phyloP scores from a whole-genome alignment of 2,113 vertebrate species.

The Dromas ardeola region DNA sequence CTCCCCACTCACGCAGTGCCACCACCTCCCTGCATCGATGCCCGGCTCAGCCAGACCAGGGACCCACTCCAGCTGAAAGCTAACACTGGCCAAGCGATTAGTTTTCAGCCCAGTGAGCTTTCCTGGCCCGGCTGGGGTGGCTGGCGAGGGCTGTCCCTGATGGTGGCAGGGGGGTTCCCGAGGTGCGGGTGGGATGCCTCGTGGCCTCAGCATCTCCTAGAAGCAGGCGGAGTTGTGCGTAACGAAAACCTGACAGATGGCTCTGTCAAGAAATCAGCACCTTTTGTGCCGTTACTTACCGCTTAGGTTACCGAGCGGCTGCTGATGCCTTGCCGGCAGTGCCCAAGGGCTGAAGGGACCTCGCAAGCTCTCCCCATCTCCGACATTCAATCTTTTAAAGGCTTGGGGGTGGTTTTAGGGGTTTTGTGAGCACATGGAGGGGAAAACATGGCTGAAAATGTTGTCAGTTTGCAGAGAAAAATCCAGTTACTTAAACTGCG shows the following conservation, averaged over 20 bases:
- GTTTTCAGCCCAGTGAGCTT: background rate
- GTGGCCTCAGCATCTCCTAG: background rate
- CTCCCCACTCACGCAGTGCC: background rate
- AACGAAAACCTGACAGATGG: background rate
- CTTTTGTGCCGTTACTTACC: background rate
- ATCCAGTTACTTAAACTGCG: background rate
- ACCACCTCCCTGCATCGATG: rapidly evolving
- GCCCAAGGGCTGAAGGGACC: background rate
- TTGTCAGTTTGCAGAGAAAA: background rate
- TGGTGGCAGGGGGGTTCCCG: rapidly evolving
- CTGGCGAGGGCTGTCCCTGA: rapidly evolving
- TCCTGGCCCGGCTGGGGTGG: background rate
- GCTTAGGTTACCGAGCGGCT: background rate
- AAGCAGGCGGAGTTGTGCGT: background rate
- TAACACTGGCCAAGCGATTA: background rate
- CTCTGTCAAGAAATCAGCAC: background rate
- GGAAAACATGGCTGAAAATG: background rate
- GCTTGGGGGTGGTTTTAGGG: background rate
- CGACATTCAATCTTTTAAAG: background rate
- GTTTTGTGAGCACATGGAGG: background rate
- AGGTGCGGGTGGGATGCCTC: rapidly evolving
- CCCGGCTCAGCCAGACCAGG: rapidly evolving
- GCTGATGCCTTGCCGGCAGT: rapidly evolving
- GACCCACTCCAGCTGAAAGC: background rate
- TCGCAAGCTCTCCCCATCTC: rapidly evolving